Evolutionary conservation across 2,797 vertebrate species (phyloP), one percentile per base, ranked within the genome.

Genomic region (Phoebastria nigripes): DNA sequence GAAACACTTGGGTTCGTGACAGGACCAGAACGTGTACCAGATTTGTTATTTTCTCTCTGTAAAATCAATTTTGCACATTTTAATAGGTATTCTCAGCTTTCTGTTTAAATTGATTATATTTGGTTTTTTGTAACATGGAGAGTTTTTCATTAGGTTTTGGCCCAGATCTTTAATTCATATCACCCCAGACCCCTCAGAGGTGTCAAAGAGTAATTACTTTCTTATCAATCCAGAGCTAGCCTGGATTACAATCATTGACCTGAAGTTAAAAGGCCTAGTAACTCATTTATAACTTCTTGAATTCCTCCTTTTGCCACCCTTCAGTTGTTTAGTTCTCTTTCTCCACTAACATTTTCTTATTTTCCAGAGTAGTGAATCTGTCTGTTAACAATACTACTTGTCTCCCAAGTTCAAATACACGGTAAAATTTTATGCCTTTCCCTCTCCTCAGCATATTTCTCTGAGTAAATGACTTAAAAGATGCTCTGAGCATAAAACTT

Each of bases 21-120:
- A 85, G 31, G 11, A 44, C 25, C 8, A 41, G 35, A 11, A 47
- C 29, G 11, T 5, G 41, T 42, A 88, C 18, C 17, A 42, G 31
- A 29, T 81, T 61, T 78, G 41, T 76, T 87, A 66, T 87, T 86
- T 95, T 94, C 61, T 83, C 33, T 66, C 63, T 17, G 56, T 67
- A 91, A 94, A 86, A 86, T 91, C 79, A 69, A 81, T 86, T 88
- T 92, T 94, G 4, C 65, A 94, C 67, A 65, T 93, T 92, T 83
- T 93, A 92, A 90, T 88, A 72, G 22, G 10, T 69, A 81, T 47
- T 91, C 69, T 90, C 87, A 88, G 46, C 22, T 59, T 86, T 93
- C 76, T 88, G 33, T 71, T 81, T 78, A 86, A 85, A 96, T 94
- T 88, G 79, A 88, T 91, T 62, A 6, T 35, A 59, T 76, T 86